phyloP scores from a whole-genome alignment of 2,797 vertebrate genomes.

The Orientallactaga sibirica region DNA sequence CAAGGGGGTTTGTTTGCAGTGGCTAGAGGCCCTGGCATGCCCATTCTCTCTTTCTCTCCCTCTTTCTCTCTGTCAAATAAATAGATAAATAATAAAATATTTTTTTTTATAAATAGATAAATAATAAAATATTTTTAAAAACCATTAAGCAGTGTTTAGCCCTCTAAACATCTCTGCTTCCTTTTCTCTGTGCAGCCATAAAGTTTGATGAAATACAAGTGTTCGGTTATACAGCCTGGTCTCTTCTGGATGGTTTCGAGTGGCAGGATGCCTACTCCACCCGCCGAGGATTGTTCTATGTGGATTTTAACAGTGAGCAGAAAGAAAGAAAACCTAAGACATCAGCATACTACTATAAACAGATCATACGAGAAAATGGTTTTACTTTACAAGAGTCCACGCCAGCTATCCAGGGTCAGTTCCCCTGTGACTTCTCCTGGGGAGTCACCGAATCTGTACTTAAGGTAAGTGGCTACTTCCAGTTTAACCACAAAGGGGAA shows the following conservation, averaged over 20 bases:
- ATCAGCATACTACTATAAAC: constrained; percentile 93
- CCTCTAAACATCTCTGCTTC: constrained; percentile 36
- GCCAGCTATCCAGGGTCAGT: constrained; percentile 87
- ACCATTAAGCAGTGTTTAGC: not conserved
- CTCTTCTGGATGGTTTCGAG: constrained; percentile 96
- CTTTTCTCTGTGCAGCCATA: constrained; percentile 89
- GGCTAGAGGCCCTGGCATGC: no score
- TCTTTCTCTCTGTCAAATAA: no score
- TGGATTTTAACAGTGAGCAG: constrained; percentile 91
- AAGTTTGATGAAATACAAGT: constrained; percentile 92
- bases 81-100: no score
- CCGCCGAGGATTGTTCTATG: constrained; percentile 94
- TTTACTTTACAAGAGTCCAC: constrained; percentile 88
- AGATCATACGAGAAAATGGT: constrained; percentile 92
- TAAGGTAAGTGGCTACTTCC: constrained; percentile 89
- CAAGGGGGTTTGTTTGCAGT: no score
- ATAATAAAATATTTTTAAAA: not conserved
- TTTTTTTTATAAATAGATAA: no score
- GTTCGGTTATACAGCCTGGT: constrained; percentile 96
- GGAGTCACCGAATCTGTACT: constrained; percentile 94
- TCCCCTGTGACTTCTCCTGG: constrained; percentile 97
- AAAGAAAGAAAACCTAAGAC: constrained; percentile 94
- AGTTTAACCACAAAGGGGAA: not conserved
- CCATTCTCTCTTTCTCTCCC: no score
- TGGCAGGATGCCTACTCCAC: constrained; percentile 94